Conservation (phyloP, 2,113 vertebrate species). For the Ursus arctos region DNA sequence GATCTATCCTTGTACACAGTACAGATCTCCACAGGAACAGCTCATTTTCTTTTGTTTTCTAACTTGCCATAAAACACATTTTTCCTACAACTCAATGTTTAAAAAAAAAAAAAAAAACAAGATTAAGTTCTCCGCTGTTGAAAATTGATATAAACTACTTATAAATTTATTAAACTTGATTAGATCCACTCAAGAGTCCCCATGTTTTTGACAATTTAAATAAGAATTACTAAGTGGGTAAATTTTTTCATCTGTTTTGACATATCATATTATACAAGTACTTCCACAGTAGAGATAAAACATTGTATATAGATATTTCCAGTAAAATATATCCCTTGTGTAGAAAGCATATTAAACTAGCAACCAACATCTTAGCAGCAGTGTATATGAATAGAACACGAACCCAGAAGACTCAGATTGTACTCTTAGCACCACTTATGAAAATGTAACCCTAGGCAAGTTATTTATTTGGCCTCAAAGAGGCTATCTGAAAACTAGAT, state of each 20-base stretch:
- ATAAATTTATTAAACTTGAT: slow-evolving; percentile 82
- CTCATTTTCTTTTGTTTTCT: slow-evolving; percentile 68
- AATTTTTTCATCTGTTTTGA: slow-evolving; percentile 75
- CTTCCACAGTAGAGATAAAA: slow-evolving; percentile 66
- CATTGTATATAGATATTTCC: slow-evolving; percentile 44
- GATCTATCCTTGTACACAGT: neutral
- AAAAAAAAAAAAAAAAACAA: slow-evolving; percentile 53
- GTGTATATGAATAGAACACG: neutral
- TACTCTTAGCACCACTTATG: neutral
- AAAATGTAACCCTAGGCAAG: neutral
- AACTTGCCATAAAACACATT: slow-evolving; percentile 27
- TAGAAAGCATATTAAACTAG: slow-evolving; percentile 54
- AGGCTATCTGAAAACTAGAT: neutral
- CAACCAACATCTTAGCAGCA: slow-evolving; percentile 25
- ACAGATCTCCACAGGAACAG: neutral
- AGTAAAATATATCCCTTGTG: slow-evolving; percentile 62
- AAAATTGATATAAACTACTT: slow-evolving; percentile 77
- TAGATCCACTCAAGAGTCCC: slow-evolving; percentile 74
- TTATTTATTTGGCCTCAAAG: neutral
- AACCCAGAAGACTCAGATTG: neutral
- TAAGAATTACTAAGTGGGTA: slow-evolving; percentile 69
- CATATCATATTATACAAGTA: slow-evolving; percentile 56
- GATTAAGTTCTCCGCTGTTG: slow-evolving; percentile 74
- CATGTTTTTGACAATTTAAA: slow-evolving; percentile 83
- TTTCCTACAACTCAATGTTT: slow-evolving; percentile 30